Base-by-base conservation (phyloP, 2,113 vertebrate genomes). In the Gasterosteus nipponicus region DNA sequence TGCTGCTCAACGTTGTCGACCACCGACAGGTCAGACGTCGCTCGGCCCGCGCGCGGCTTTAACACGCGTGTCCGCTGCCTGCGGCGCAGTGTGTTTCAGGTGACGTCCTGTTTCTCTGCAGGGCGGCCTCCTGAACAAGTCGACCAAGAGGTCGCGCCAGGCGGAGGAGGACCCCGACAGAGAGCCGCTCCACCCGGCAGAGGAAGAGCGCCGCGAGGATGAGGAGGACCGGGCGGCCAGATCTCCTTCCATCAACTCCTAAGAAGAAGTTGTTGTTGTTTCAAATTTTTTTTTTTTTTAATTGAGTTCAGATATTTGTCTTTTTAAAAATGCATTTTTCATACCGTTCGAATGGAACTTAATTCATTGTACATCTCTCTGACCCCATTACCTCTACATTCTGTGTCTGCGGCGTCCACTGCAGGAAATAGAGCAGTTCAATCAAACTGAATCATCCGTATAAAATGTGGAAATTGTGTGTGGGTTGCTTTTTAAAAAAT, bases 61-160 rank as follows among this genome's bases (percentile, higher is more conserved):
- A 12, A 12, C 31, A 3, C 6, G 18, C 72, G 41, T 77, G 31
- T 57, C 7, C 51, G 9, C 14, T n/a, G 14, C 15, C 9, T 26
- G 42, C 7, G 53, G 14, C 38, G 10, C 39, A n/a, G 26, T 39
- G 12, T 68, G 10, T 66, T 81, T 7, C n/a, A 69, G 10, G 33
- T 56, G 1, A 57, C 26, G 0, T 64, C 26, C 35, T 62, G 12
- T 35, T 75, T n/a, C 7, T 26, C 59, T 80, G 8, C 69, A 96
- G 95, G 95, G 92, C 60, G 93, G 93, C 47, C 94, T 67, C 12
- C 85, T 96, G 80, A 96, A 96, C 89, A 94, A 91, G 79, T 93
- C 84, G 0, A 94, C 93, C 1, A 96, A 95, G 87, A 90, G 73
- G 41, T 91, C 86, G 3, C 77, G 42, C 7, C 83, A 72, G 58